Percentiles rank a stretch among this genome's conserved stretches.
These are phyloP conservation scores for Hyla sarda DNA, from an alignment of 2,113 vertebrate species.

Conservation along the genomic window DNA sequence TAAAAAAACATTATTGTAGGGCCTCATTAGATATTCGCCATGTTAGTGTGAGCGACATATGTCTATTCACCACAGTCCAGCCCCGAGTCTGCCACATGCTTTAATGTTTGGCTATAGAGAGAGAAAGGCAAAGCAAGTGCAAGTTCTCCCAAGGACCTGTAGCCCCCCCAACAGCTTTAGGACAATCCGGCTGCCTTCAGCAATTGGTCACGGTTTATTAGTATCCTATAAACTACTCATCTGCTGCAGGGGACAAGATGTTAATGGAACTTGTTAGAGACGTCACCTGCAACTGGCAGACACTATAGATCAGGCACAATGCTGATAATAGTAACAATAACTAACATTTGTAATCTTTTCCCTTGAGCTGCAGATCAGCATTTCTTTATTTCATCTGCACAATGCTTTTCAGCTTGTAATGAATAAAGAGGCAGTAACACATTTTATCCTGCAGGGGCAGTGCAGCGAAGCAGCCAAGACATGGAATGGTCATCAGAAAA, in stretches of 20 bases:
- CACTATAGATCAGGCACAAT: neutral
- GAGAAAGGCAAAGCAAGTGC: slow-evolving; percentile 78
- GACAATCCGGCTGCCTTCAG: slow-evolving; percentile 78
- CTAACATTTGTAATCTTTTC: slow-evolving; percentile 54
- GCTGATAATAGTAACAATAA: slow-evolving; percentile 7
- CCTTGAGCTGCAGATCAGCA: slow-evolving; percentile 48
- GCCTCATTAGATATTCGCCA: slow-evolving; percentile 77
- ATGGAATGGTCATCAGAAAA: neutral
- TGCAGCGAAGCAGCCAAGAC: neutral
- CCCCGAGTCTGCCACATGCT: slow-evolving; percentile 65
- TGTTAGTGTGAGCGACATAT: slow-evolving; percentile 77
- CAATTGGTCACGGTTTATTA: slow-evolving; percentile 97
- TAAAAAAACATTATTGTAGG: slow-evolving; percentile 73
- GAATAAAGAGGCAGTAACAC: slow-evolving; percentile 11
- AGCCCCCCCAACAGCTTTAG: slow-evolving; percentile 83
- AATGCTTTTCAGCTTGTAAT: slow-evolving; percentile 2
- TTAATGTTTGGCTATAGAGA: slow-evolving; percentile 67
- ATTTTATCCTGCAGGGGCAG: neutral
- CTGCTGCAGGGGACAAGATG: slow-evolving; percentile 82
- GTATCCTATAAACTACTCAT: slow-evolving; percentile 98
- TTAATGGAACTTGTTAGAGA: slow-evolving; percentile 66
- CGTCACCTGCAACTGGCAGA: slow-evolving; percentile 73
- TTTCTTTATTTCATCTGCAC: slow-evolving; percentile 16
- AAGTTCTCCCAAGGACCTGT: slow-evolving; percentile 87
- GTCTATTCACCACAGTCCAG: slow-evolving; percentile 73